Conservation (phyloP, 2,113 vertebrate species). For the Istiophorus platypterus region DNA sequence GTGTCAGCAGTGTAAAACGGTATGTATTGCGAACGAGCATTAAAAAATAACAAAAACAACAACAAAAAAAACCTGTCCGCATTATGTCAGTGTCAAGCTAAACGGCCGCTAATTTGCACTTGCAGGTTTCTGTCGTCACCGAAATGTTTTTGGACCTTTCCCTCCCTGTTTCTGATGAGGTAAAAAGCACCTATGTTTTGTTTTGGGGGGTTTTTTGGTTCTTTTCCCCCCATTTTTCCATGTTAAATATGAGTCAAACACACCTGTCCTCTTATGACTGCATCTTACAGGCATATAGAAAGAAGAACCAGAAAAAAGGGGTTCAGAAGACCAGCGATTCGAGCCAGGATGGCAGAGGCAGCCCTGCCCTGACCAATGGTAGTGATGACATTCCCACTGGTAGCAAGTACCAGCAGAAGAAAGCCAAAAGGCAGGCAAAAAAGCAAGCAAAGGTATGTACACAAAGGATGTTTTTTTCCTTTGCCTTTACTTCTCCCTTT, state of each 20-base stretch:
- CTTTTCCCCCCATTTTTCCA: not conserved
- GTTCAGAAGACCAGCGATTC: constrained; percentile 80
- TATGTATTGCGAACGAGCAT: constrained; percentile 59
- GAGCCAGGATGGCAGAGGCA: constrained; percentile 77
- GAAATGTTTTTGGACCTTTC: constrained; percentile 98
- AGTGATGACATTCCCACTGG: constrained; percentile 75
- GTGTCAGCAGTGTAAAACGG: constrained; percentile 95
- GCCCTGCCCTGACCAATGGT: constrained; percentile 62
- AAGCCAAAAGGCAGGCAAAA: constrained; percentile 95
- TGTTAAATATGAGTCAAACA: not conserved
- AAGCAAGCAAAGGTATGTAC: constrained; percentile 93
- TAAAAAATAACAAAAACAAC: no score
- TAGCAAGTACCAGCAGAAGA: constrained; percentile 97
- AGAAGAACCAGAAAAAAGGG: constrained; percentile 85
- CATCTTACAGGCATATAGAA: constrained; percentile 79
- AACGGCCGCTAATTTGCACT: not conserved
- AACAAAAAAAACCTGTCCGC: not conserved
- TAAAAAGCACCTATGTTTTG: constrained; percentile 73
- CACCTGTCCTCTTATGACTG: not conserved
- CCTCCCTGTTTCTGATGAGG: constrained; percentile 94
- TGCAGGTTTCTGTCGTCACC: constrained; percentile 93
- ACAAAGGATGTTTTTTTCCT: not conserved
- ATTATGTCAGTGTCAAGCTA: not conserved
- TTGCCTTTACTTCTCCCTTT: not conserved
- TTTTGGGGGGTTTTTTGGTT: no score